Percentiles rank a stretch among this genome's conserved stretches.
phyloP scores from a whole-genome alignment of 2,888 invertebrate genomes.

The Epistrophella euchroma region DNA sequence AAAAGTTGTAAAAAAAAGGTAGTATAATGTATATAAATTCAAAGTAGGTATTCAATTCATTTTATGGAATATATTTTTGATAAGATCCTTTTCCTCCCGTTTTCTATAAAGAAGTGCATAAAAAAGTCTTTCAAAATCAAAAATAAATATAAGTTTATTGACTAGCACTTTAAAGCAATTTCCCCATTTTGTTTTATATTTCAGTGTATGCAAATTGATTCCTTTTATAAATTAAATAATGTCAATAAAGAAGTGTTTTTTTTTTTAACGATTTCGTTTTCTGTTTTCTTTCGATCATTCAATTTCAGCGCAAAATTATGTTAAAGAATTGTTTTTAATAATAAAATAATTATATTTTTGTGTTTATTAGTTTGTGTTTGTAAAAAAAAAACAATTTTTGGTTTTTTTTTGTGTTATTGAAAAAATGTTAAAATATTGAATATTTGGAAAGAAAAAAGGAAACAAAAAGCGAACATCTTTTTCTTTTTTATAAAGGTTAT shows the following conservation, averaged over 20 bases:
- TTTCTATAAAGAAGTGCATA: conserved; percentile 46
- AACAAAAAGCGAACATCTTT: conserved; percentile 73
- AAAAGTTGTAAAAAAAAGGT: conserved; percentile 25
- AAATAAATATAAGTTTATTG: conserved; percentile 23
- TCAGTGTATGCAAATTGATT: conserved; percentile 53
- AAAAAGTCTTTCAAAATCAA: conserved; percentile 50
- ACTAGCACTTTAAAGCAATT: conserved; percentile 54
- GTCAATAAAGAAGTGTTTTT: neutral
- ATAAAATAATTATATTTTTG: conserved; percentile 55
- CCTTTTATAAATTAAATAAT: conserved; percentile 15
- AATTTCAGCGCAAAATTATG: conserved; percentile 75
- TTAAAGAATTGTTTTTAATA: conserved; percentile 68
- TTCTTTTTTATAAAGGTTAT: conserved; percentile 73
- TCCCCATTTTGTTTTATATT: conserved; percentile 28
- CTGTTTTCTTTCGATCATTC: conserved; percentile 60
- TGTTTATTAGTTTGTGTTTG: conserved; percentile 47
- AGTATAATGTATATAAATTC: neutral
- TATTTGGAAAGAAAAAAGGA: conserved; percentile 73
- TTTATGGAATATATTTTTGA: conserved; percentile 8
- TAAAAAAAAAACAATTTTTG: conserved; percentile 39
- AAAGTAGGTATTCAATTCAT: neutral
- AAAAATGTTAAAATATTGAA: conserved; percentile 45
- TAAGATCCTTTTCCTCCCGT: conserved; percentile 38
- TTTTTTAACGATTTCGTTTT: conserved; percentile 21
- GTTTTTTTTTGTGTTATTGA: conserved; percentile 30